Conservation (phyloP, 2,888 invertebrate genomes). For the Cataglyphis livida region DNA sequence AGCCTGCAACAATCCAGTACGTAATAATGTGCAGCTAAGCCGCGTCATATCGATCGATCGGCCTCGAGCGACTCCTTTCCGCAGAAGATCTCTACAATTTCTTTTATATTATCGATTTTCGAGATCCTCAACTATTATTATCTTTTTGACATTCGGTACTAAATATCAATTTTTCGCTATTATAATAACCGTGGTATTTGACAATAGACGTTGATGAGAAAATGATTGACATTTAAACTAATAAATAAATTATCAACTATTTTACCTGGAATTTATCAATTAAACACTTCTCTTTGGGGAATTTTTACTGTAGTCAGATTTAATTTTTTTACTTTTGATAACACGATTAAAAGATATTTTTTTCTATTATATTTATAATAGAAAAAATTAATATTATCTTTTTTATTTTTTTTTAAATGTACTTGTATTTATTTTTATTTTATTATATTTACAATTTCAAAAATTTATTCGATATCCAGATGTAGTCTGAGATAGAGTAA, state of each 20-base stretch:
- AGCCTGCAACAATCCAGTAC: constrained; percentile 81
- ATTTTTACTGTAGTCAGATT: not conserved
- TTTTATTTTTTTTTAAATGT: not conserved
- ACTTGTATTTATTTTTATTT: not conserved
- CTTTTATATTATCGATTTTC: constrained; percentile 46
- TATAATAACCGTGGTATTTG: not conserved
- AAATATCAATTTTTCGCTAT: not conserved
- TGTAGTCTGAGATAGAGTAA: not conserved
- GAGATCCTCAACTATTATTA: not conserved
- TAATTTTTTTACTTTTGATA: not conserved
- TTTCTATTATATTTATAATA: not conserved
- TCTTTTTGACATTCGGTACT: not conserved
- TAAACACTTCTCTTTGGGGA: not conserved
- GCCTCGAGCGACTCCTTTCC: constrained; percentile 41
- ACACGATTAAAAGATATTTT: not conserved
- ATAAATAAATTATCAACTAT: not conserved
- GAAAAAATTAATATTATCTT: not conserved
- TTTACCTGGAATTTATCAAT: not conserved
- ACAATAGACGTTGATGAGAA: not conserved
- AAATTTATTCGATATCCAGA: not conserved
- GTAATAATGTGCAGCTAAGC: constrained; percentile 67
- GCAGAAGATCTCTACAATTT: constrained; percentile 48
- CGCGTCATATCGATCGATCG: constrained; percentile 62
- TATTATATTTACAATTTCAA: not conserved
- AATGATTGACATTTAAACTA: not conserved